A percentile compares a stretch with the other conserved stretches of the same genome.
phyloP scores from a whole-genome alignment of 2,797 vertebrate genomes.

The Echeneis naucrates region DNA sequence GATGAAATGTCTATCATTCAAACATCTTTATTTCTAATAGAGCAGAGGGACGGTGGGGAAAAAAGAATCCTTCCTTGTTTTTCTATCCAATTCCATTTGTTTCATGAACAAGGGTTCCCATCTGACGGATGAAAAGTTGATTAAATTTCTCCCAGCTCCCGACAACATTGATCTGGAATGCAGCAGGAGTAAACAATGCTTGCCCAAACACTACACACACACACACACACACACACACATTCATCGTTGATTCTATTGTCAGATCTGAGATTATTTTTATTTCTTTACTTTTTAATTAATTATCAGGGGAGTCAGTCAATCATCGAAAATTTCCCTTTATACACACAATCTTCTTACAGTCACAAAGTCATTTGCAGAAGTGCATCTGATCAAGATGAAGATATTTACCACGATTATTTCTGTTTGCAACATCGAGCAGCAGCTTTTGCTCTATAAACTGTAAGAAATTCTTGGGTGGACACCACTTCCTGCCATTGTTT shows the following conservation, averaged over 20 bases:
- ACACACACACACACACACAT: conserved; percentile 36
- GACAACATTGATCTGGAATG: conserved; percentile 47
- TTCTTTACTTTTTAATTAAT: conserved; percentile 55
- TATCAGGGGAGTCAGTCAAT: conserved; percentile 19
- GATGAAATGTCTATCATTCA: neutral
- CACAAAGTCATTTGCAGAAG: conserved; percentile 10
- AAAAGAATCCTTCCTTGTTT: conserved; percentile 26
- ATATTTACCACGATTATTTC: neutral
- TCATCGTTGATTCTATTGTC: conserved; percentile 33
- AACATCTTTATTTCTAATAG: conserved; percentile 6
- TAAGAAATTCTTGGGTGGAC: conserved; percentile 32
- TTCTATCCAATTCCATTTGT: conserved; percentile 26
- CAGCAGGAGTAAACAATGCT: conserved; percentile 44
- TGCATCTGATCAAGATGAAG: conserved; percentile 10
- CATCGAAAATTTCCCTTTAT: neutral
- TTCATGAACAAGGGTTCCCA: conserved; percentile 35
- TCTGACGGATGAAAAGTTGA: conserved; percentile 54
- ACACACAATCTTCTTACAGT: too few species aligned
- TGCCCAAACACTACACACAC: conserved; percentile 43
- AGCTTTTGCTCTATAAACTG: conserved; percentile 18
- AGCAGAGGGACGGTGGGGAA: conserved; percentile 19
- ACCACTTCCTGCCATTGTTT: conserved; percentile 32
- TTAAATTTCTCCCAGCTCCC: conserved; percentile 38
- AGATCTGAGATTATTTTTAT: conserved; percentile 37
- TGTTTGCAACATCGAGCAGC: conserved; percentile 19